These are phyloP conservation scores for Apogon hyalosoma DNA, from an alignment of 2,797 vertebrate genomes.

Conservation along the genomic window DNA sequence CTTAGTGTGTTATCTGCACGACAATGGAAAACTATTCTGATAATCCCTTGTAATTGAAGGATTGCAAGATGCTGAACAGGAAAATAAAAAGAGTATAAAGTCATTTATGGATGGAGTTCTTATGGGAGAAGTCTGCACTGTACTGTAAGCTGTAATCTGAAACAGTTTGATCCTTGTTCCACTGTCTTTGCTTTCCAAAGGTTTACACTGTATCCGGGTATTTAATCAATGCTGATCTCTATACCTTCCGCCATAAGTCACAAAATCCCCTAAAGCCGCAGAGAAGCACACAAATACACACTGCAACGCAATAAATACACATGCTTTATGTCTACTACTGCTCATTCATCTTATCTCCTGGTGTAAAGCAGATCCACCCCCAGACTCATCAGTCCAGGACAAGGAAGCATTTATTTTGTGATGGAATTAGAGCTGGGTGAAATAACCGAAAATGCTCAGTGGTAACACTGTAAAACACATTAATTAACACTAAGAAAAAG, in stretches of 20 bases:
- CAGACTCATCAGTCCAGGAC: conserved; percentile 9
- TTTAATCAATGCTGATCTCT: conserved; percentile 5
- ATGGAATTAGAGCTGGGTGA: no score
- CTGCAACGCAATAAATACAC: neutral
- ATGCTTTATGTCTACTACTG: conserved; percentile 4
- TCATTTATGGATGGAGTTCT: neutral
- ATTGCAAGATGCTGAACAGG: conserved; percentile 4
- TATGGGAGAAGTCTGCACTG: neutral
- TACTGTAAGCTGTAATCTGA: neutral
- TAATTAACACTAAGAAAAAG: neutral
- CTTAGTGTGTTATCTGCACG: conserved; percentile 5
- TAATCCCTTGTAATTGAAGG: conserved; percentile 8
- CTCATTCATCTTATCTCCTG: conserved; percentile 8
- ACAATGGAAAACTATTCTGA: conserved; percentile 2
- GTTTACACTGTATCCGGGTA: neutral
- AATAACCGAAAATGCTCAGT: no score
- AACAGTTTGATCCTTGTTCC: neutral
- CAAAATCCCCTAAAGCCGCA: conserved; percentile 9
- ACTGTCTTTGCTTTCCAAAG: neutral
- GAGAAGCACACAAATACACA: neutral
- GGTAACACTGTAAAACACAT: neutral
- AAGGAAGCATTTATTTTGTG: neutral
- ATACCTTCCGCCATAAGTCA: conserved; percentile 3
- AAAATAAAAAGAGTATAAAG: conserved; percentile 7
- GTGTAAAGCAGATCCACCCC: conserved; percentile 14